Conservation (phyloP, 2,113 vertebrate species). For the Salvator merianae region DNA sequence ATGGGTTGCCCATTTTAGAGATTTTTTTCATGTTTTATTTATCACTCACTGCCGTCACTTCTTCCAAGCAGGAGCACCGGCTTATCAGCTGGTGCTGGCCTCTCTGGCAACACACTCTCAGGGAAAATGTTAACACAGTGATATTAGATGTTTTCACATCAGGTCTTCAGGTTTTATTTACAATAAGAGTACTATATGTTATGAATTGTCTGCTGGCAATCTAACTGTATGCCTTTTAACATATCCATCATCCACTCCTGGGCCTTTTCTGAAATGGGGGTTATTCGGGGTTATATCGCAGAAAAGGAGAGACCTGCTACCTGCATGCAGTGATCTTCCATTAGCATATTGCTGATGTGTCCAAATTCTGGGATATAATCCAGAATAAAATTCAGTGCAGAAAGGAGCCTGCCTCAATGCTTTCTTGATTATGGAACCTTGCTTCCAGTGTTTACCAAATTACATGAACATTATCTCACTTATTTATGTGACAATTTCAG, state of each 20-base stretch:
- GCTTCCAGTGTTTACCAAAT: background rate
- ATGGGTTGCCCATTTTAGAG: background rate
- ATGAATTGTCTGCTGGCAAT: background rate
- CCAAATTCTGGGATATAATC: too few relatives aligned
- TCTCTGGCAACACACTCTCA: background rate
- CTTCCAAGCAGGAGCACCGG: background rate
- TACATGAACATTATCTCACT: background rate
- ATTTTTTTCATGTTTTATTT: constrained; percentile 12
- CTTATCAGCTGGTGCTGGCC: constrained; percentile 15
- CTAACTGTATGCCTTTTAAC: background rate
- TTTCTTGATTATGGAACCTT: background rate
- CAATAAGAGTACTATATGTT: background rate
- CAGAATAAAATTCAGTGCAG: too few relatives aligned
- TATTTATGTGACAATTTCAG: background rate
- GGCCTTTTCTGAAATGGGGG: too few relatives aligned
- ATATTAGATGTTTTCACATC: background rate
- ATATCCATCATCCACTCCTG: background rate
- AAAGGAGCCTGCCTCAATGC: background rate
- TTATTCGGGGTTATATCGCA: too few relatives aligned
- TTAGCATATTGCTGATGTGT: too few relatives aligned
- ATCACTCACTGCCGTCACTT: background rate
- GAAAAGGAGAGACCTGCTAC: too few relatives aligned
- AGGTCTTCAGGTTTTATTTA: background rate
- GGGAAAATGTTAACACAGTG: background rate
- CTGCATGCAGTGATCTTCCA: too few relatives aligned